These are phyloP conservation scores for Discoglossus pictus DNA, from an alignment of 2,797 vertebrate species.

Conservation along the genomic window DNA sequence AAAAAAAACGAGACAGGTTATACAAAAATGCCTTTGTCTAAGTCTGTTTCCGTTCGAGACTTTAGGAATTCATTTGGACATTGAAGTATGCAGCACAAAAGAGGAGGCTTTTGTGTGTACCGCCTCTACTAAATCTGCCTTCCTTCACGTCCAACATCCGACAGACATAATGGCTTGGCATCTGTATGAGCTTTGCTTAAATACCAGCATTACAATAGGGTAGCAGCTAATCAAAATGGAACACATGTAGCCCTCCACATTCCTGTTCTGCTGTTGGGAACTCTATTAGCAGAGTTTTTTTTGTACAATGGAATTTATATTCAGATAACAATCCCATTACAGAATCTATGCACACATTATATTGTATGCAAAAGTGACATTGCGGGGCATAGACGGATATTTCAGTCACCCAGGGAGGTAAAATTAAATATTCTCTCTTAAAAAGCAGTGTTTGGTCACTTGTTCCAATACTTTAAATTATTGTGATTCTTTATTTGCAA, in stretches of 20 bases:
- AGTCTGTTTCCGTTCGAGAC: conserved; percentile 5
- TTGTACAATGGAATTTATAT: neutral
- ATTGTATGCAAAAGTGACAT: too few species aligned
- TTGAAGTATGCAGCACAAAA: conserved; percentile 8
- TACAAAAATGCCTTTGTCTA: conserved; percentile 13
- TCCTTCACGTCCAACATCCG: neutral
- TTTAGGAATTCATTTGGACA: conserved; percentile 3
- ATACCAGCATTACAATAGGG: neutral
- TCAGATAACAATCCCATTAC: neutral
- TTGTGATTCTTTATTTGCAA: too few species aligned
- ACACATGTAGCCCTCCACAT: conserved; percentile 1
- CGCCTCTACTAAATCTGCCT: conserved; percentile 1
- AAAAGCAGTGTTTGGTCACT: too few species aligned
- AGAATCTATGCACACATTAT: too few species aligned
- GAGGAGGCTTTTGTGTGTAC: neutral
- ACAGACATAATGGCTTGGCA: neutral
- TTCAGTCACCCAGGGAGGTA: neutral
- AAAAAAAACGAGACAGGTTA: conserved; percentile 3
- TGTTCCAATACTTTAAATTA: too few species aligned
- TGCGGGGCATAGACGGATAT: too few species aligned
- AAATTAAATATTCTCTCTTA: neutral
- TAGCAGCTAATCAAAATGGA: neutral
- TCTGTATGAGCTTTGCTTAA: neutral
- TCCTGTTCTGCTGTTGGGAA: neutral
- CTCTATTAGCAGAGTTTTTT: neutral